Evolutionary conservation across 2,888 invertebrate species (phyloP).

Genomic region (Proisotoma minuta): DNA sequence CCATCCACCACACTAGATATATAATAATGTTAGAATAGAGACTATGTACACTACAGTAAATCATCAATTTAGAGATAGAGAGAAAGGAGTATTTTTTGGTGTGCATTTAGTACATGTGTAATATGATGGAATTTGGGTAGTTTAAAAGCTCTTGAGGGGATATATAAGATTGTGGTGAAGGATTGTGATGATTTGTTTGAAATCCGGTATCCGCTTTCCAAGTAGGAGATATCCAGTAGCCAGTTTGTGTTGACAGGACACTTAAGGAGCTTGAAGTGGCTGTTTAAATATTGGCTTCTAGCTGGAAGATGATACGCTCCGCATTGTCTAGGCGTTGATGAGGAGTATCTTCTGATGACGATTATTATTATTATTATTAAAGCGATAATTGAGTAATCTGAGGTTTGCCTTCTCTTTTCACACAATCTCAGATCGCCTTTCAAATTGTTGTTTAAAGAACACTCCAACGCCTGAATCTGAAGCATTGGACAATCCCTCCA

Average conservation of each 20-base stretch:
- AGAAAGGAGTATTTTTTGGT: too few species aligned
- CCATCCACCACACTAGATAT: too few species aligned
- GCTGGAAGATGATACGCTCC: neutral
- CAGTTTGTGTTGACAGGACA: neutral
- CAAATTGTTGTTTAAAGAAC: neutral
- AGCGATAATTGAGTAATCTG: slow-evolving; percentile 2
- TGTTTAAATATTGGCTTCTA: slow-evolving; percentile 8
- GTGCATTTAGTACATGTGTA: too few species aligned
- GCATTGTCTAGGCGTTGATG: too few species aligned
- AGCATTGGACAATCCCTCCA: neutral
- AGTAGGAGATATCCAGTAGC: neutral
- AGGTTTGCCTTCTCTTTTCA: slow-evolving; percentile 10
- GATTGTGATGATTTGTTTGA: neutral
- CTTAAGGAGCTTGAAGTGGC: neutral
- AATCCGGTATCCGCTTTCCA: slow-evolving; percentile 3
- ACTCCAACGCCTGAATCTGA: slow-evolving; percentile 1
- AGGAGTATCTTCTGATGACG: slow-evolving; percentile 5
- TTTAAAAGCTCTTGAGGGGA: too few species aligned
- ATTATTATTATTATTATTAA: neutral
- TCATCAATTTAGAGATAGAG: too few species aligned
- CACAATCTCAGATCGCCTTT: neutral
- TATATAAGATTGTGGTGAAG: neutral
- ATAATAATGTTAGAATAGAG: too few species aligned
- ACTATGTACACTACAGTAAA: too few species aligned
- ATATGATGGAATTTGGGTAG: too few species aligned